Conservation (phyloP, 2,113 vertebrate genomes). For the Phaethornis superciliosus region DNA sequence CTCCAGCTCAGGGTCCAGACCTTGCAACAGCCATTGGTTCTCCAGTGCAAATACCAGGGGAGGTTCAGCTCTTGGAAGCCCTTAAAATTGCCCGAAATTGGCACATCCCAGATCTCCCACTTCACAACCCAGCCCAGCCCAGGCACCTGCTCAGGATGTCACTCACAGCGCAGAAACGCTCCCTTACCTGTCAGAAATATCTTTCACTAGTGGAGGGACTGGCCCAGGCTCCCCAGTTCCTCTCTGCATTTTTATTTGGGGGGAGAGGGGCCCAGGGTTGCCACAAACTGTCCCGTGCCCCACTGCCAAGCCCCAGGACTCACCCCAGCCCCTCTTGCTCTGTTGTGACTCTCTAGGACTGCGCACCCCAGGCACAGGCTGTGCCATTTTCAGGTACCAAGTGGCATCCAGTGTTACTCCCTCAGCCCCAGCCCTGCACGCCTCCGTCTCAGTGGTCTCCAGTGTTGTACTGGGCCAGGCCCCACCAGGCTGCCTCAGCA, state of each 20-base stretch:
- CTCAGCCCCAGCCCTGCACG: slow-evolving; percentile 19
- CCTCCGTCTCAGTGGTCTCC: background rate
- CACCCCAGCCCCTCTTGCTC: background rate
- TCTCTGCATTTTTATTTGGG: background rate
- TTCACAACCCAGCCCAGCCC: background rate
- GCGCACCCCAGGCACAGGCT: background rate
- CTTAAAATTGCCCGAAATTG: fast-evolving
- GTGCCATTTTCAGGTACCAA: background rate
- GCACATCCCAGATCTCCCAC: no score
- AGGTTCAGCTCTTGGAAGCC: background rate
- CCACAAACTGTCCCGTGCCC: fast-evolving
- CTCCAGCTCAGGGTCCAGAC: background rate
- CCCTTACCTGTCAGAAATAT: background rate
- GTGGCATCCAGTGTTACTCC: background rate
- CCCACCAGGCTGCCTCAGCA: background rate
- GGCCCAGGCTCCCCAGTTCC: background rate
- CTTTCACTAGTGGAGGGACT: background rate
- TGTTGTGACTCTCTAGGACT: background rate
- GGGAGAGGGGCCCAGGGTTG: background rate
- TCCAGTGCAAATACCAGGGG: background rate
- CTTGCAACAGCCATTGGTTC: background rate
- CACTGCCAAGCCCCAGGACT: background rate
- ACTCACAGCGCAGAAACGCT: background rate
- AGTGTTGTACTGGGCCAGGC: slow-evolving; percentile 36
- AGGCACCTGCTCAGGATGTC: fast-evolving